A percentile compares a stretch with the other conserved stretches of the same genome.
phyloP scores from a whole-genome alignment of 2,888 invertebrate species.

The Chloroclysta siterata region DNA sequence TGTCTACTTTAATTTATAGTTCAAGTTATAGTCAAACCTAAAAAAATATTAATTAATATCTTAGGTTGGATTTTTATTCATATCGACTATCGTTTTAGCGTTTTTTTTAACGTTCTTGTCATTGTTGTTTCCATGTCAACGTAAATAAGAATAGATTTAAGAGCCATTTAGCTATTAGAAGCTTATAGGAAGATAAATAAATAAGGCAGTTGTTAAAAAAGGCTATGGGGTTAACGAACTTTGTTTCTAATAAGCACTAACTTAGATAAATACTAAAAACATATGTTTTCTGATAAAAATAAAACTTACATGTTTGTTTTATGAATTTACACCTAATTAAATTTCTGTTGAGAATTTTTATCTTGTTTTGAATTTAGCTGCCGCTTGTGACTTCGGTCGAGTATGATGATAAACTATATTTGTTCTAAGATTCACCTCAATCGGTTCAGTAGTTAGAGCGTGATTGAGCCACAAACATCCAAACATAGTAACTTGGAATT shows the following conservation, averaged over 20 bases:
- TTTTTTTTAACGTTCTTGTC: background rate
- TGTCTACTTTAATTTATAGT: background rate
- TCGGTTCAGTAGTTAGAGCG: too few relatives aligned
- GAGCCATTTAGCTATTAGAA: too few relatives aligned
- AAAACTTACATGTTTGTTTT: constrained; percentile 4
- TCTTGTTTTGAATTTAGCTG: constrained; percentile 16
- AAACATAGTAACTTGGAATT: too few relatives aligned
- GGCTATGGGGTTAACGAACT: background rate
- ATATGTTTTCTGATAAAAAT: constrained; percentile 7
- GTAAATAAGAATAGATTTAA: background rate
- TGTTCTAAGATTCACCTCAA: too few relatives aligned
- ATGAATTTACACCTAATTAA: constrained; percentile 26
- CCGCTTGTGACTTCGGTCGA: background rate
- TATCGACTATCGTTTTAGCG: background rate
- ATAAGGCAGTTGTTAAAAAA: too few relatives aligned
- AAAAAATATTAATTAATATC: background rate
- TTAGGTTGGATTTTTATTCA: background rate
- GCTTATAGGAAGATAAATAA: too few relatives aligned
- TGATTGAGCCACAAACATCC: too few relatives aligned
- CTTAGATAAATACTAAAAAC: background rate
- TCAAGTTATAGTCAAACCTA: background rate
- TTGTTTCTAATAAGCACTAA: background rate
- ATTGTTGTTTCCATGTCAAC: background rate
- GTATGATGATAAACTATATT: too few relatives aligned
- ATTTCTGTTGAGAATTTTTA: constrained; percentile 20